Base-by-base conservation (phyloP, 2,113 vertebrate genomes). In the Hypomesus transpacificus region DNA sequence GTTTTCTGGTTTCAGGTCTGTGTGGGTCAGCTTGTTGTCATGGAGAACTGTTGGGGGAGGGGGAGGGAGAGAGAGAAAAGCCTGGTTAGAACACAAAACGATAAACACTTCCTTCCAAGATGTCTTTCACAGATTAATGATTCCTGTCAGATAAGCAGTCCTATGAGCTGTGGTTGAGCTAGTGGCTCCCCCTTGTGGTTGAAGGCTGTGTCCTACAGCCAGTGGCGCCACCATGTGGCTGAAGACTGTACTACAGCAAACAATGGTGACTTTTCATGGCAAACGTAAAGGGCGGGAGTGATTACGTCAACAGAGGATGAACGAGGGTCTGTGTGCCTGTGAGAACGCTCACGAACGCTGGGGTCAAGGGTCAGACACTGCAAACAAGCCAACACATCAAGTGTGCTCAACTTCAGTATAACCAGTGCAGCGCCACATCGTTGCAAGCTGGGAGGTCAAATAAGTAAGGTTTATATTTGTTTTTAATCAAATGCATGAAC, bases 1-100 rank as follows among this genome's bases (percentile, higher is more conserved):
- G 79, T 99, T 99, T 84, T 99, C 97, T 0, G 97, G 97, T 86
- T 99, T 99, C 90, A 99, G 91, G 91, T 99, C 97, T 20, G 97
- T 99, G 90, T 99, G 97, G 69, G 96, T 99, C 85, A 99, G 91
- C 88, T 95, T 95, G 86, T 95, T 98, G 85, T 98, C 94, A 26
- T 99, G 97, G 71, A 99, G 94, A 93, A 98, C 97, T 99, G 93
- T 52, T 78, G 73, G 79, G 86, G 70, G 50, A 13, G 70, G 56
- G 50, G 64, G 46, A 13, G 2, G 21, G 24, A 18, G 59, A 26
- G 14, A 14, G 17, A 50, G 9, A 63, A 31, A 31, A 63, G 34
- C 61, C 17, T 28, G 13, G 61, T 63, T 63, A 63, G 17, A 39
- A 63, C 18, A 14, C 28, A 16, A 63, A 63, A 26, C 28, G 24